These are phyloP conservation scores for Plestiodon gilberti DNA, from an alignment of 2,113 vertebrate species.

Conservation along the genomic window DNA sequence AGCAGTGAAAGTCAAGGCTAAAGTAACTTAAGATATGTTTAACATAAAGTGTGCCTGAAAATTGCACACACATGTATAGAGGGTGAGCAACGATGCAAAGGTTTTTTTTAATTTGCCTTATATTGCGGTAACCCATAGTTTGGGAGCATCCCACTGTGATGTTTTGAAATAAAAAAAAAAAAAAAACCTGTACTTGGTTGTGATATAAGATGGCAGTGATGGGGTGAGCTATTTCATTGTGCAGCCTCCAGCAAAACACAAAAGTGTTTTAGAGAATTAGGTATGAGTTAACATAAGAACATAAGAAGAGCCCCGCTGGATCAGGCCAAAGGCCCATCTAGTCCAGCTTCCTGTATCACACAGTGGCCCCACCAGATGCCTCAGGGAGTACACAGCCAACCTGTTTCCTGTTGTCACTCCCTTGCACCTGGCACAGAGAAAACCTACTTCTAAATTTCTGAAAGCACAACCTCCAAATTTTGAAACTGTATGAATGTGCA, in stretches of 20 bases:
- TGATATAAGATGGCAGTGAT: background rate
- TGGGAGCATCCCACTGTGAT: background rate
- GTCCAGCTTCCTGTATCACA: no score
- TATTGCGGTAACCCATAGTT: background rate
- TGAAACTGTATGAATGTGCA: background rate
- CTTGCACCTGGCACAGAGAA: no score
- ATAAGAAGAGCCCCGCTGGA: no score
- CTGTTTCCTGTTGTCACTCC: no score
- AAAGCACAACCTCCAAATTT: background rate
- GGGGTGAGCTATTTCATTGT: background rate
- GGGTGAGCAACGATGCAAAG: background rate
- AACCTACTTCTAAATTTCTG: no score
- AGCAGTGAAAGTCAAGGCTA: background rate
- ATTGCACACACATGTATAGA: constrained; percentile 53
- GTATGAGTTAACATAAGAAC: no score
- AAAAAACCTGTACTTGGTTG: background rate
- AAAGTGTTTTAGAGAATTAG: background rate
- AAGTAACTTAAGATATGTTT: background rate
- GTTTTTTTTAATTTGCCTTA: background rate
- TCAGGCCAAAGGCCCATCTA: no score
- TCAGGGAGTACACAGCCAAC: no score
- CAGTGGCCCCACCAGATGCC: no score
- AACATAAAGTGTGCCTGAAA: background rate
- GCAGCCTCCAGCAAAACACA: background rate
- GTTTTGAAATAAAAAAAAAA: background rate